Evolutionary conservation across 2,113 vertebrate species (phyloP).

Genomic region (Hiodon alosoides): DNA sequence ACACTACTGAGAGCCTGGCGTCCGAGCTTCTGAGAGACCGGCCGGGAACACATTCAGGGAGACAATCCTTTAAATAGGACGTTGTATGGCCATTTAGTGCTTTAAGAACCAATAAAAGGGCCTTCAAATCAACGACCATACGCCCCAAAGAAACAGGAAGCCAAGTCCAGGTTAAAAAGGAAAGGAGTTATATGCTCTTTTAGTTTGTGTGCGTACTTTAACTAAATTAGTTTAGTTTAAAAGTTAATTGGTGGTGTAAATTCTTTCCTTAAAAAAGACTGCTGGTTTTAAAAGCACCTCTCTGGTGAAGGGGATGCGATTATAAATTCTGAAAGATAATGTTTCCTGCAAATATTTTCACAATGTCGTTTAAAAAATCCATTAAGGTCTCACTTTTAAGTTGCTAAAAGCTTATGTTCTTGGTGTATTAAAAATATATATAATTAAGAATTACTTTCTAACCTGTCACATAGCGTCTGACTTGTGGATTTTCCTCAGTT

Average conservation of each 20-base stretch:
- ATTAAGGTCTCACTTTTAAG: slow-evolving; percentile 9
- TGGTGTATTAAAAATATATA: neutral
- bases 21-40: too few relatives aligned
- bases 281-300: neutral
- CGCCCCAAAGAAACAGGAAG: too few relatives aligned
- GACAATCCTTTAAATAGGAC: too few relatives aligned
- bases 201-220: too few relatives aligned
- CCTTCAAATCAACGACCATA: too few relatives aligned
- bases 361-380: slow-evolving; percentile 8
- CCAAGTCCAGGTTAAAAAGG: too few relatives aligned
- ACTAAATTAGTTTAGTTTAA: neutral
- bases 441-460: slow-evolving; percentile 7
- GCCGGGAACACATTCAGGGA: too few relatives aligned
- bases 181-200: too few relatives aligned
- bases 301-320: neutral
- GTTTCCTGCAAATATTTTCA: neutral
- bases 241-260: neutral
- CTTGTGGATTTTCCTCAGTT: slow-evolving; percentile 9
- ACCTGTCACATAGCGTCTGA: slow-evolving; percentile 2
- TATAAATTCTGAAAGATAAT: slow-evolving; percentile 2
- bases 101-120: too few relatives aligned
- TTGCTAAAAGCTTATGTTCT: slow-evolving; percentile 17
- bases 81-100: too few relatives aligned
- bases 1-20: too few relatives aligned
- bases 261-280: neutral